These are phyloP conservation scores for Loris lydekkerianus DNA, from an alignment of 2,797 vertebrate species.

Conservation along the genomic window DNA sequence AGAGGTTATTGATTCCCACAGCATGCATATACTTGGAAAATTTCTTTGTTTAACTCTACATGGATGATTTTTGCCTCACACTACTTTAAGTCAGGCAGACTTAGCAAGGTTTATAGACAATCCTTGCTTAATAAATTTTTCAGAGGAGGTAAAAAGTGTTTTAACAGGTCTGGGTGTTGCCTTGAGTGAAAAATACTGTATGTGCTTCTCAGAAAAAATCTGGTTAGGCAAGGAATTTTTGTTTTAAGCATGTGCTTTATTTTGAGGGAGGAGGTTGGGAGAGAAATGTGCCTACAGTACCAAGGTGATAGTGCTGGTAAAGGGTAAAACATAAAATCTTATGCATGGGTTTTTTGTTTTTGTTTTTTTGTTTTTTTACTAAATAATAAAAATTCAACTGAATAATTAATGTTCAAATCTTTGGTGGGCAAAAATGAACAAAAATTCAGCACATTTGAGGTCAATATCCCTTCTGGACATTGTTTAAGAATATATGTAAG, in stretches of 20 bases:
- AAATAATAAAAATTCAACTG: neutral
- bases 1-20: slow-evolving; percentile 78
- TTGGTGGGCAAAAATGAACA: neutral
- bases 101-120: neutral
- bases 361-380: neutral
- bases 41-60: slow-evolving; percentile 73
- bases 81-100: slow-evolving; percentile 36
- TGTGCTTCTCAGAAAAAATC: slow-evolving; percentile 38
- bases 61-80: slow-evolving; percentile 37
- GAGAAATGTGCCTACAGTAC: neutral
- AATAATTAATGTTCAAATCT: neutral
- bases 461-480: neutral
- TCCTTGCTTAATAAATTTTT: slow-evolving; percentile 10
- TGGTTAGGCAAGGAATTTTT: neutral
- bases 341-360: no score
- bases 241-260: slow-evolving; percentile 7
- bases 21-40: slow-evolving; percentile 38
- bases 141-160: neutral
- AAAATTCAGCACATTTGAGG: neutral
- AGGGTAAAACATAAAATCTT: neutral
- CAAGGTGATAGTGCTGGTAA: neutral
- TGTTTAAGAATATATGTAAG: neutral
- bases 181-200: slow-evolving; percentile 42
- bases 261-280: neutral
- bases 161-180: neutral